phyloP scores from a whole-genome alignment of 2,888 invertebrate genomes.

The Zaprionus obscuricornis region DNA sequence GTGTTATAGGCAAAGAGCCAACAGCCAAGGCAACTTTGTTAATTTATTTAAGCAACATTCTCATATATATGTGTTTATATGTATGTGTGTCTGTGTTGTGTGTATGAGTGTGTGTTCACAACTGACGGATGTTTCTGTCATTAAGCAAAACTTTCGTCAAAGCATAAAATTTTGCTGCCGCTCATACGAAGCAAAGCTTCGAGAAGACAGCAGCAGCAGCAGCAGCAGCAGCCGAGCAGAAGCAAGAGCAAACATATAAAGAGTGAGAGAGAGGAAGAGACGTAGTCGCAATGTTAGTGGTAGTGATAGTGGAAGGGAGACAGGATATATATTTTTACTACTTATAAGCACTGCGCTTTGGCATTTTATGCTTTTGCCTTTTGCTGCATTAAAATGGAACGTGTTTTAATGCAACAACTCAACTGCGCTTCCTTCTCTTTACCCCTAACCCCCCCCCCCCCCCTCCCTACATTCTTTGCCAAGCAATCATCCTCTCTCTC shows the following conservation, averaged over 20 bases:
- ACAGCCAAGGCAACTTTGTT: constrained; percentile 67
- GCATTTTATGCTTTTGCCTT: constrained; percentile 60
- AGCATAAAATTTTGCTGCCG: constrained; percentile 62
- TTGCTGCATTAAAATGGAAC: constrained; percentile 58
- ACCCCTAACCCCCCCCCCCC: not conserved
- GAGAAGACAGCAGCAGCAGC: constrained; percentile 7
- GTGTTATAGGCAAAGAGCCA: constrained; percentile 65
- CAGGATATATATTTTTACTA: constrained; percentile 44
- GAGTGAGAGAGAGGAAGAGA: too few species aligned
- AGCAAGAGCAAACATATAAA: not conserved
- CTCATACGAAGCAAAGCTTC: constrained; percentile 27
- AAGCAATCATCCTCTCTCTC: too few species aligned
- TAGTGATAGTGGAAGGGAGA: not conserved
- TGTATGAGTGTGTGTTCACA: constrained; percentile 21
- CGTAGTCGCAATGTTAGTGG: too few species aligned
- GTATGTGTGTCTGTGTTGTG: constrained; percentile 8
- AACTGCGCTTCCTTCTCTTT: not conserved
- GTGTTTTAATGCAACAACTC: constrained; percentile 46
- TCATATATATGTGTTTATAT: constrained; percentile 28
- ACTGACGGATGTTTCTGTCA: constrained; percentile 65
- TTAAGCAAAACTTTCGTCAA: constrained; percentile 72
- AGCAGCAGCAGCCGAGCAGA: not conserved
- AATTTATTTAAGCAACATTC: constrained; percentile 69
- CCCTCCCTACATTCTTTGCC: not conserved
- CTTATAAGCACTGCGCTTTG: constrained; percentile 57